These are phyloP conservation scores for Drosophila willistoni DNA, from an alignment of 1,140 invertebrate genomes.

Conservation along the genomic window DNA sequence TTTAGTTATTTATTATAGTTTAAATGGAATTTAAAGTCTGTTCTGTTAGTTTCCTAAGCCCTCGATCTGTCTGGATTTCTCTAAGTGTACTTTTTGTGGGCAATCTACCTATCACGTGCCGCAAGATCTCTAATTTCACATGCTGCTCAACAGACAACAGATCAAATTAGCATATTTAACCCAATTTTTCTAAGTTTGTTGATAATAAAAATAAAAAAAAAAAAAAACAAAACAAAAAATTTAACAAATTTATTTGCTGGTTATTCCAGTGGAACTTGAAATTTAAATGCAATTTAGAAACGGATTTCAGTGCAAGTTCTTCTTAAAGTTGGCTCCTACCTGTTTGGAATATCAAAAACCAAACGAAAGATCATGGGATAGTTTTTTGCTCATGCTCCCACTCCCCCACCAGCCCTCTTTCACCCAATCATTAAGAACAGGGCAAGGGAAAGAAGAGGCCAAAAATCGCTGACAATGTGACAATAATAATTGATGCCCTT, in stretches of 20 bases:
- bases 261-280: conserved; percentile 48
- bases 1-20: too few relatives aligned
- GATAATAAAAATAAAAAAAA: conserved; percentile 8
- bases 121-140: conserved; percentile 24
- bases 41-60: not conserved
- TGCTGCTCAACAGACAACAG: conserved; percentile 15
- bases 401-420: not conserved
- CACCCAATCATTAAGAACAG: too few relatives aligned
- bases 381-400: conserved; percentile 1
- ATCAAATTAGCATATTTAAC: conserved; percentile 32
- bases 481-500: conserved; percentile 55
- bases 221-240: not conserved
- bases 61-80: not conserved
- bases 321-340: conserved; percentile 12
- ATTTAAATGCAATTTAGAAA: conserved; percentile 65
- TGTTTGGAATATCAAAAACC: conserved; percentile 32
- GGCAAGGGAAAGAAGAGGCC: too few relatives aligned
- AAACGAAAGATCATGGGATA: conserved; percentile 8
- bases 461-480: conserved; percentile 46
- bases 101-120: conserved; percentile 32
- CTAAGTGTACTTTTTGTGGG: not conserved
- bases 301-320: conserved; percentile 45
- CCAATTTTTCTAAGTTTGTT: conserved; percentile 14
- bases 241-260: conserved; percentile 50
- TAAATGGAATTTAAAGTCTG: too few relatives aligned